Evolutionary conservation across 2,888 invertebrate genomes (phyloP), one percentile per base, ranked within the genome.

Genomic region (Lissocephala sabroskyi): DNA sequence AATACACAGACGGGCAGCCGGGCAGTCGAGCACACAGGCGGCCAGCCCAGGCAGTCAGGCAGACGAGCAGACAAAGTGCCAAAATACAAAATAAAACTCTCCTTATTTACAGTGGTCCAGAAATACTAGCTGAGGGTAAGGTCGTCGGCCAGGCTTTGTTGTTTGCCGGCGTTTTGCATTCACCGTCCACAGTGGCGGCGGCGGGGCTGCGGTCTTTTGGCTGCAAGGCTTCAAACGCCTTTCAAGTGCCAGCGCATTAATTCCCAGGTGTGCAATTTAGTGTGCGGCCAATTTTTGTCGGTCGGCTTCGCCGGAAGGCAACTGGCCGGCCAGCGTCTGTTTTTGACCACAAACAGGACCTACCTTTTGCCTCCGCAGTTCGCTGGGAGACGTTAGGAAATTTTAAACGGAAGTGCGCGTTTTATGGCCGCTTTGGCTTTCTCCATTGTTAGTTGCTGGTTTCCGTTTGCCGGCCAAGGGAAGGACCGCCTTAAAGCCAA

Each of bases 221-320:
- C n/a, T n/a, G n/a, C n/a, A n/a, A n/a, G n/a, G 18, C 17, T 36
- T 36, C 41, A 41, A 47, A 41, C 45, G 58, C 58, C 54, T 62
- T 68, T 58, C 75, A 70, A 71, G 61, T 61, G 64, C 55, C 63
- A 50, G 56, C 66, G 62, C 71, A 75, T 71, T 75, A 71, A 78
- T 78, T 59, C 76, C 60, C 78, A 67, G 68, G 76, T 75, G 75
- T 75, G 71, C 75, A 75, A 75, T 75, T 75, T 78, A 63, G 62
- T 70, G 67, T 78, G 78, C 59, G 68, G 73, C 73, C 65, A 76
- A 71, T 78, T 75, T 78, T 58, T 61, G 58, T 65, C 60, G 59
- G 59, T 59, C 56, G 59, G 59, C 23, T 26, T 11, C 4, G 29
- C 32, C 33, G 52, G 52, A 49, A 50, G 53, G 52, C 46, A 36